Conservation (phyloP, 2,113 vertebrate genomes). For the Butorides virescens region DNA sequence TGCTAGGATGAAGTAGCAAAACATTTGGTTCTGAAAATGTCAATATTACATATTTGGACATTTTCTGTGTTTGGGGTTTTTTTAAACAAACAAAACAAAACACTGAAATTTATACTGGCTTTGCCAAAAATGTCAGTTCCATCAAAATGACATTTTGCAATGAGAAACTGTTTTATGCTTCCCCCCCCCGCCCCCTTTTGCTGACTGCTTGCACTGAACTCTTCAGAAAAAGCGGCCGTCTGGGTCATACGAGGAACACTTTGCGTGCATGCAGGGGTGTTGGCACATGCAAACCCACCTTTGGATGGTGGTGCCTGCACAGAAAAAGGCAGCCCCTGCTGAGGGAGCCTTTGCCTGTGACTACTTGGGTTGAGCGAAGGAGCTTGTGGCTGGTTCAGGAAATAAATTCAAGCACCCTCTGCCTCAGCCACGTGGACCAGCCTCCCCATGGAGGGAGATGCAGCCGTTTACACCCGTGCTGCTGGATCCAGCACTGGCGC, state of each 20-base stretch:
- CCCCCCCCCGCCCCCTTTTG: neutral
- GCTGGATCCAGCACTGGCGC: neutral
- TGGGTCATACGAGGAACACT: neutral
- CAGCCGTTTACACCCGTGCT: neutral
- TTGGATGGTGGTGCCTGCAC: neutral
- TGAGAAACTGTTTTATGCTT: neutral
- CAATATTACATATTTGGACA: conserved; percentile 56
- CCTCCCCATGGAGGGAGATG: neutral
- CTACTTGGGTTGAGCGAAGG: neutral
- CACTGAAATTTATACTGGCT: conserved; percentile 52
- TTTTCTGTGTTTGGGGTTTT: conserved; percentile 26
- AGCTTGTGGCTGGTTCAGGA: neutral
- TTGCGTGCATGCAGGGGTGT: neutral
- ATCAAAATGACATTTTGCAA: conserved; percentile 53
- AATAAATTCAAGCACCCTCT: neutral
- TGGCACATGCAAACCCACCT: neutral
- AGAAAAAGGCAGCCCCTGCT: neutral
- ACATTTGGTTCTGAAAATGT: conserved; percentile 60
- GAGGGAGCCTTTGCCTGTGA: fast-evolving
- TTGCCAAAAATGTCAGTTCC: conserved; percentile 56
- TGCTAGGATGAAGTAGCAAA: conserved; percentile 36
- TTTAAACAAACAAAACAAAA: conserved; percentile 53
- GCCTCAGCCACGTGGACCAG: neutral
- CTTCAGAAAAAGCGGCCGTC: neutral
- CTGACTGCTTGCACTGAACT: neutral